These are phyloP conservation scores for Chascanopsetta lugubris DNA, from an alignment of 2,113 vertebrate genomes.

Conservation along the genomic window DNA sequence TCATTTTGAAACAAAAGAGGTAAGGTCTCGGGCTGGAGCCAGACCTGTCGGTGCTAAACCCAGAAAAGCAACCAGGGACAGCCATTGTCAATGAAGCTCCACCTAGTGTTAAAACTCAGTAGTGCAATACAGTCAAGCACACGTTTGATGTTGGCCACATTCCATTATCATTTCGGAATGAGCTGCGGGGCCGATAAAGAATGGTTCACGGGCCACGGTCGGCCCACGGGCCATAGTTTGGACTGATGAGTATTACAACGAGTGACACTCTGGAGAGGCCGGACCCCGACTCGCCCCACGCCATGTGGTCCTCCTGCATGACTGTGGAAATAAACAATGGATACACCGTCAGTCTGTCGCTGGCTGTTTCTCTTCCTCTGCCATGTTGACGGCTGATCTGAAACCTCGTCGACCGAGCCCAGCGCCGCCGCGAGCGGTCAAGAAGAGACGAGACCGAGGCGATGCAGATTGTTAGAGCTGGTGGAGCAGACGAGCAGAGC, in stretches of 20 bases:
- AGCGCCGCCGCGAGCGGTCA: slow-evolving; percentile 38
- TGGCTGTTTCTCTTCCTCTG: slow-evolving; percentile 22
- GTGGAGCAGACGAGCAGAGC: slow-evolving; percentile 37
- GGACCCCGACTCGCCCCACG: slow-evolving; percentile 9
- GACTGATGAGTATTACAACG: neutral
- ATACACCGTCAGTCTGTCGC: slow-evolving; percentile 42
- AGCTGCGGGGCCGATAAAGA: no score
- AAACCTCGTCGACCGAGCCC: slow-evolving; percentile 38
- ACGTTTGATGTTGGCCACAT: neutral
- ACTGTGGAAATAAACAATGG: slow-evolving; percentile 26
- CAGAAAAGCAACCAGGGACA: no score
- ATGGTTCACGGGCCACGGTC: no score
- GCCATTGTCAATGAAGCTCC: no score
- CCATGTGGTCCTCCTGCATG: slow-evolving; percentile 6
- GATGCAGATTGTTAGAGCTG: slow-evolving; percentile 33
- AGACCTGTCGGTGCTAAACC: no score
- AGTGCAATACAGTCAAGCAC: neutral
- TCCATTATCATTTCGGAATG: no score
- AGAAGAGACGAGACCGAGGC: slow-evolving; percentile 24
- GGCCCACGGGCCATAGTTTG: no score
- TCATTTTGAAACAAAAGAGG: no score
- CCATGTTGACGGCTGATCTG: slow-evolving; percentile 62
- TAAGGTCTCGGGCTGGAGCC: no score
- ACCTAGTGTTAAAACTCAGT: no score
- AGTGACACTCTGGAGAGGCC: neutral